Percentiles rank a stretch among this genome's conserved stretches.
These are phyloP conservation scores for Lepidurus arcticus DNA, from an alignment of 1,140 invertebrate genomes.

Conservation along the genomic window DNA sequence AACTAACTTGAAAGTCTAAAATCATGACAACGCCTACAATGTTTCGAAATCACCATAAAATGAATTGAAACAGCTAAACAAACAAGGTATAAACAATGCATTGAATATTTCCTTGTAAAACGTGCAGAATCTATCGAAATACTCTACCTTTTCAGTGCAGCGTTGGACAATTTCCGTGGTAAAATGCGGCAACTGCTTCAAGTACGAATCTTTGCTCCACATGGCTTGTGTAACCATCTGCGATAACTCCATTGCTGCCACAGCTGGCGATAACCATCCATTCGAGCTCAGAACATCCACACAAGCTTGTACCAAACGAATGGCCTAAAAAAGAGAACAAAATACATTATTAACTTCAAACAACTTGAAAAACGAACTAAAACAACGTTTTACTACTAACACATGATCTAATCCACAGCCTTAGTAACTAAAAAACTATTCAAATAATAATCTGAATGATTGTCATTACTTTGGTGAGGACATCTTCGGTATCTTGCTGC, in stretches of 20 bases:
- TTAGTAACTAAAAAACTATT: neutral
- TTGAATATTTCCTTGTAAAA: neutral
- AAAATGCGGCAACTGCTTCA: slow-evolving; percentile 96
- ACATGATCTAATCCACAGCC: neutral
- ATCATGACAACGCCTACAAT: no score
- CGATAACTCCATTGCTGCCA: slow-evolving; percentile 98
- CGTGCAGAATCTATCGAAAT: slow-evolving; percentile 29
- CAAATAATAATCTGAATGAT: neutral
- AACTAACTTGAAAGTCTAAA: no score
- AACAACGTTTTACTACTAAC: neutral
- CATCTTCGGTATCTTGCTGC: slow-evolving; percentile 90
- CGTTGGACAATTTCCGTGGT: slow-evolving; percentile 80
- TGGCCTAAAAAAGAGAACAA: neutral
- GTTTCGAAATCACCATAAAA: neutral
- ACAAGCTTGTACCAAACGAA: slow-evolving; percentile 89
- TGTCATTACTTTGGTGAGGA: slow-evolving; percentile 63
- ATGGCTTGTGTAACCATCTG: slow-evolving; percentile 99
- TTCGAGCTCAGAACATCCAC: slow-evolving; percentile 97
- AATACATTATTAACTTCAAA: neutral
- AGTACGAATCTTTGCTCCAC: slow-evolving; percentile 97
- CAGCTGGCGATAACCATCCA: slow-evolving; percentile 94
- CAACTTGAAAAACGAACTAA: neutral
- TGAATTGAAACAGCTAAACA: neutral
- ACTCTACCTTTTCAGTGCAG: slow-evolving; percentile 72
- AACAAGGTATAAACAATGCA: neutral